A percentile compares a stretch with the other conserved stretches of the same genome.
Conservation (phyloP, 1,140 invertebrate species). For the Metaphire vulgaris region DNA sequence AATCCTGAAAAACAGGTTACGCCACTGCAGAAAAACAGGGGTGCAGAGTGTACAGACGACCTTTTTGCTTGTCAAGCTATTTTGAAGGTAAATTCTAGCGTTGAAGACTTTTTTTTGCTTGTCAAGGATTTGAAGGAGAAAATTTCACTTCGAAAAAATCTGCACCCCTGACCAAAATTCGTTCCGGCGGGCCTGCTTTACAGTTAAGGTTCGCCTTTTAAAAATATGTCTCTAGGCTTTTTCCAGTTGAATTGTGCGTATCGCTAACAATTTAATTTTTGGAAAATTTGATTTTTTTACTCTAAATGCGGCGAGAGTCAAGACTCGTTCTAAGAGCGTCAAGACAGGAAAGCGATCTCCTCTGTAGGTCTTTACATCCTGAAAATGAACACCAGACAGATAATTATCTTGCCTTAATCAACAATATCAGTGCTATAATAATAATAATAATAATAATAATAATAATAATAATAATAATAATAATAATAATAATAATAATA, state of each 20-base stretch:
- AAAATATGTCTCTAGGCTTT: background rate
- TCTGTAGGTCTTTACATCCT: background rate
- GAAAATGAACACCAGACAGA: background rate
- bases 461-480: background rate
- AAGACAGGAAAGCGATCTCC: background rate
- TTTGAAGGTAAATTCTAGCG: no score
- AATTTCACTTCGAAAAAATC: background rate
- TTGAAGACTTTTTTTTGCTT: no score
- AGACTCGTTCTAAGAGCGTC: background rate
- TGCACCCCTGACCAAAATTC: no score
- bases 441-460: no score
- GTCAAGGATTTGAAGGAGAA: background rate
- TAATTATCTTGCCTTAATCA: background rate
- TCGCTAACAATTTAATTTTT: background rate
- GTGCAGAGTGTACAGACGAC: no score
- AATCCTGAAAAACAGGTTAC: no score
- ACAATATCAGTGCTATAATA: background rate
- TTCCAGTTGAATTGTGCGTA: background rate
- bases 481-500: background rate
- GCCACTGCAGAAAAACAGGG: no score
- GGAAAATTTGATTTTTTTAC: background rate
- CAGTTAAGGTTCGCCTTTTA: no score
- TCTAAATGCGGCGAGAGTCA: background rate
- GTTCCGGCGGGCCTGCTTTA: no score
- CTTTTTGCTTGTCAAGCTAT: no score